Evolutionary conservation across 2,888 invertebrate genomes (phyloP), one percentile per base, ranked within the genome.

Genomic region (Amblyjoppa fuscipennis): DNA sequence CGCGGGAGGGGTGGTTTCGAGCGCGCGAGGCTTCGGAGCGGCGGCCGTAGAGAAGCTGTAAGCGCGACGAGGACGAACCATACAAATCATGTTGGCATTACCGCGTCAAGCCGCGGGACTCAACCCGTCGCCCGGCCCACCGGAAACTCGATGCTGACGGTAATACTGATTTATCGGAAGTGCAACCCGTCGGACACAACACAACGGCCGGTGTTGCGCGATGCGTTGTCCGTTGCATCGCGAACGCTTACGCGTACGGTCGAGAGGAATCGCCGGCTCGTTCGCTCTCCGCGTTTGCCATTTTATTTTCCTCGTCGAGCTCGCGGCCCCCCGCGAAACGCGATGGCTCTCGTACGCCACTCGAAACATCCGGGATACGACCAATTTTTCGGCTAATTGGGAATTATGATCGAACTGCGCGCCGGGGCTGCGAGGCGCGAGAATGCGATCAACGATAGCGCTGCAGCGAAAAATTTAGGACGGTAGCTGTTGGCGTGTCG

Each of bases 81-180:
- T 93, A 94, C 94, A 94, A 94, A 94, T 94, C 94, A 94, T 93
- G 92, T 90, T 88, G 93, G 94, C 91, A 93, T 94, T 94, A 94
- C 90, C 87, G 90, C 93, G 94, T 94, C 94, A 93, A 91, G 91
- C 89, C 83, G 89, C 87, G 92, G 69, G 93, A 93, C 91, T 93
- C 93, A 92, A 93, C 92, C 91, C 91, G 92, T 92, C 92, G 88
- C 86, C 87, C 90, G 87, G 79, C 51, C 75, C 79, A 87, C 89
- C 92, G 91, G 92, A 93, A 93, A 93, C 92, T 92, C 92, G 90
- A 92, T 91, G 92, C 91, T 89, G 88, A 88, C 88, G 91, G 89
- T 92, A 93, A 93, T 93, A 88, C 93, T 93, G 93, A 93, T 93
- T 93, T 93, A 93, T 93, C 92, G 93, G 90, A 89, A 91, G 89